Conservation (phyloP, 2,797 vertebrate species). For the Lacerta viridis region DNA sequence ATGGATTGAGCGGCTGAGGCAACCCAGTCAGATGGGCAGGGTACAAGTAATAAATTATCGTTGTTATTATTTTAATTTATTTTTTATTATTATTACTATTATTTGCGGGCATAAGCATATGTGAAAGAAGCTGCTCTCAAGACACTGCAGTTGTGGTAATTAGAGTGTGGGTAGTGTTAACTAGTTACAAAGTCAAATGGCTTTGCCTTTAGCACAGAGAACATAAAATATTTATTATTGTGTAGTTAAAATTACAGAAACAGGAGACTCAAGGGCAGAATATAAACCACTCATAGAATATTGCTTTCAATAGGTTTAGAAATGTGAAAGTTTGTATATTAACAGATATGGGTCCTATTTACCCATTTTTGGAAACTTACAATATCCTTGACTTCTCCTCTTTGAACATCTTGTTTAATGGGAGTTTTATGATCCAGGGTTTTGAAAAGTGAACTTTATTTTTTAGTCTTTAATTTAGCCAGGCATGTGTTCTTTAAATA, state of each 20-base stretch:
- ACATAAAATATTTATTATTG: neutral
- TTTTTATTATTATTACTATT: no score
- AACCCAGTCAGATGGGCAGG: no score
- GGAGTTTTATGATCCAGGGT: neutral
- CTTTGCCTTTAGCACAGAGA: neutral
- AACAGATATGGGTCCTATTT: slow-evolving; percentile 37
- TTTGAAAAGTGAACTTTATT: slow-evolving; percentile 2
- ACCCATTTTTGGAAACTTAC: slow-evolving; percentile 14
- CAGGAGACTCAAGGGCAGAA: neutral
- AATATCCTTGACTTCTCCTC: neutral
- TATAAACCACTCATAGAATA: neutral
- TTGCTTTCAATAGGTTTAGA: neutral
- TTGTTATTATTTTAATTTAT: no score
- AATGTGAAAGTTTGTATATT: slow-evolving; percentile 2
- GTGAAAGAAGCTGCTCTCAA: neutral
- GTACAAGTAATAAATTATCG: no score
- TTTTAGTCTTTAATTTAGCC: neutral
- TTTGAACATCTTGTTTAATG: neutral
- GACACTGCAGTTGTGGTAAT: neutral
- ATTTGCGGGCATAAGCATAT: neutral
- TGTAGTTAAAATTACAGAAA: neutral
- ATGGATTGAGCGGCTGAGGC: no score
- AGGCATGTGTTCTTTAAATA: neutral
- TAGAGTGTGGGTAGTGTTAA: neutral
- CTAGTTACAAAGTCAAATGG: neutral